Percentiles rank a stretch among this genome's conserved stretches.
These are phyloP conservation scores for Penelope pileata DNA, from an alignment of 2,113 vertebrate genomes.

Conservation along the genomic window DNA sequence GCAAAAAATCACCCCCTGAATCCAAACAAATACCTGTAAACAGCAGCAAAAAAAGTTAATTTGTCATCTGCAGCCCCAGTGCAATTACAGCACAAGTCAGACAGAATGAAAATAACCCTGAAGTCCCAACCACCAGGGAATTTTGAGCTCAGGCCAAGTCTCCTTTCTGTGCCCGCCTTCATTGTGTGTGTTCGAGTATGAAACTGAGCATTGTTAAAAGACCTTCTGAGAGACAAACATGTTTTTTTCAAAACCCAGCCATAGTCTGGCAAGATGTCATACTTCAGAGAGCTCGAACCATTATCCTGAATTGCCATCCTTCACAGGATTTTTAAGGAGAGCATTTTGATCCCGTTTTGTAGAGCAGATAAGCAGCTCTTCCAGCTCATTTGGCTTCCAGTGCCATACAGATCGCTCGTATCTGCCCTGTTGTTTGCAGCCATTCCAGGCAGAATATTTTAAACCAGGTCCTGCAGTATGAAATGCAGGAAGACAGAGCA, in stretches of 20 bases:
- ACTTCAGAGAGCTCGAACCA: background rate
- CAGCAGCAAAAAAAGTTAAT: background rate
- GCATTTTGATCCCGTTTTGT: background rate
- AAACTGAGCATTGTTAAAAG: conserved; percentile 41
- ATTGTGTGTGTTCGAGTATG: conserved; percentile 25
- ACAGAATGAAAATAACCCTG: background rate
- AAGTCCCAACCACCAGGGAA: background rate
- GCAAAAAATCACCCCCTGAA: background rate
- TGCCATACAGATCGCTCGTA: background rate
- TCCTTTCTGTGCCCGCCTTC: conserved; percentile 16
- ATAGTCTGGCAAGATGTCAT: conserved; percentile 32
- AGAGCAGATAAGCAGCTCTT: background rate
- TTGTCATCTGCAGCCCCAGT: conserved; percentile 6
- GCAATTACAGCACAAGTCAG: conserved; percentile 12
- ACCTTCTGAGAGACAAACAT: conserved; percentile 28
- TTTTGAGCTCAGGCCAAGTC: conserved; percentile 18
- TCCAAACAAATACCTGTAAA: conserved; percentile 43
- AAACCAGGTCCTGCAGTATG: background rate
- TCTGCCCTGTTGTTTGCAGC: background rate
- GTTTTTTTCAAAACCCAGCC: background rate
- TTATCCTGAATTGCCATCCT: background rate
- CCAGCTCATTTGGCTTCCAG: background rate
- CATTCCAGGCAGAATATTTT: background rate
- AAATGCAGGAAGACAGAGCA: background rate
- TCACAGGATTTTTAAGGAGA: background rate